These are phyloP conservation scores for Pangasius krempfi DNA, from an alignment of 2,797 vertebrate species.

Conservation along the genomic window DNA sequence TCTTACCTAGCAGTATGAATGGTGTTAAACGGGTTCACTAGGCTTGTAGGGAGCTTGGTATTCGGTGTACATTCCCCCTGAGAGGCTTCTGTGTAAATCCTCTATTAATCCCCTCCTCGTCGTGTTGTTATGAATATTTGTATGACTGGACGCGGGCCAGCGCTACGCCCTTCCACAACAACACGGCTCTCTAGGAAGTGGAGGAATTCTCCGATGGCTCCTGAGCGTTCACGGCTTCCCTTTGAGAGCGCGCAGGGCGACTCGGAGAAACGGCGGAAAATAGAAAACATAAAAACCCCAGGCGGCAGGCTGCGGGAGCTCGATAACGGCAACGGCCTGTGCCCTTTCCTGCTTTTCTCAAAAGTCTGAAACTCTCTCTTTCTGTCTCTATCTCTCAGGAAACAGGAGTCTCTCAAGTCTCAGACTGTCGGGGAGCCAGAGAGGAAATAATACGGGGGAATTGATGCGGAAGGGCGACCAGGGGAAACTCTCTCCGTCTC, in stretches of 20 bases:
- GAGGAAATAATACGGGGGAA: slow-evolving; percentile 80
- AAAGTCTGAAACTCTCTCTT: slow-evolving; percentile 13
- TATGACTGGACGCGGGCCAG: slow-evolving; percentile 27
- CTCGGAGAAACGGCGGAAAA: slow-evolving; percentile 14
- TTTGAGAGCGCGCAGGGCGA: background rate
- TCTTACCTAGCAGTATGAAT: background rate
- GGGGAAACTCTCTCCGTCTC: slow-evolving; percentile 60
- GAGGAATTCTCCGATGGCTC: slow-evolving; percentile 21
- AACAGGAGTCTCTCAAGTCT: slow-evolving; percentile 58
- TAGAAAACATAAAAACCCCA: background rate
- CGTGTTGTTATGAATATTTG: slow-evolving; percentile 36
- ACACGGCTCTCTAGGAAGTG: slow-evolving; percentile 30
- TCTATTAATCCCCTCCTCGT: background rate
- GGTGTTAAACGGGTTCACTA: background rate
- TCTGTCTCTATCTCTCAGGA: slow-evolving; percentile 59
- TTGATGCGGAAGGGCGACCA: slow-evolving; percentile 68
- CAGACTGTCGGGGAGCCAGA: slow-evolving; percentile 72
- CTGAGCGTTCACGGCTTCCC: slow-evolving; percentile 19
- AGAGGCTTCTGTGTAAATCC: slow-evolving; percentile 19
- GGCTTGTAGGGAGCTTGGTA: background rate
- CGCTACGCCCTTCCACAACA: slow-evolving; percentile 34
- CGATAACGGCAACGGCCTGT: slow-evolving; percentile 4
- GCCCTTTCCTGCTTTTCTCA: slow-evolving; percentile 49
- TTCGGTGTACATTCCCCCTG: background rate
- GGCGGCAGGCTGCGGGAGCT: slow-evolving; percentile 11